These are phyloP conservation scores for Prochilodus magdalenae DNA, from an alignment of 2,113 vertebrate genomes.

Conservation along the genomic window DNA sequence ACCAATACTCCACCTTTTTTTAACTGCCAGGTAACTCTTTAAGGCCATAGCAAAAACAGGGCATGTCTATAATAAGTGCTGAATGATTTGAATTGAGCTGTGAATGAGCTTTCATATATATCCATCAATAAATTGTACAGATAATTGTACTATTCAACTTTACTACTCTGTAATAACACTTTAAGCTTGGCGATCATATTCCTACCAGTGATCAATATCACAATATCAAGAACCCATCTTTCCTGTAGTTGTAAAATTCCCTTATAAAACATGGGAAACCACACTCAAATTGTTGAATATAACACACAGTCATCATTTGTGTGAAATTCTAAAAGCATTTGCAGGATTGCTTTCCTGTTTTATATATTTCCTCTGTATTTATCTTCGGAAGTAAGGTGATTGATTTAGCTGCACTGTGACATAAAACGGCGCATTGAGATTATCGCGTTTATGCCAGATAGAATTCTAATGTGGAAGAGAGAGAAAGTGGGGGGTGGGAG, in stretches of 20 bases:
- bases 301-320: neutral
- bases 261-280: neutral
- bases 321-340: slow-evolving; percentile 35
- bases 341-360: slow-evolving; percentile 37
- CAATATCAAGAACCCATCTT: too few relatives aligned
- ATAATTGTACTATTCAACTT: too few relatives aligned
- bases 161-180: too few relatives aligned
- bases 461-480: slow-evolving; percentile 46
- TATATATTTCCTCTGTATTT: slow-evolving; percentile 45
- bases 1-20: neutral
- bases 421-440: slow-evolving; percentile 56
- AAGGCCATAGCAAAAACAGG: too few relatives aligned
- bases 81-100: too few relatives aligned
- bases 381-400: slow-evolving; percentile 46
- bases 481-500: slow-evolving; percentile 3
- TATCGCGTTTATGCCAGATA: slow-evolving; percentile 53
- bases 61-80: too few relatives aligned
- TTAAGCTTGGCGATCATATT: too few relatives aligned
- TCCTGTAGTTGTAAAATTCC: neutral
- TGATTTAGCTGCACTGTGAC: slow-evolving; percentile 55
- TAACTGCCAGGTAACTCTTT: too few relatives aligned
- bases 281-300: neutral
- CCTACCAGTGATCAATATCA: too few relatives aligned
- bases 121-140: too few relatives aligned
- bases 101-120: too few relatives aligned